Evolutionary conservation across 1,140 invertebrate genomes (phyloP), one percentile per base, ranked within the genome.

Genomic region (Drosophila kepulauana): DNA sequence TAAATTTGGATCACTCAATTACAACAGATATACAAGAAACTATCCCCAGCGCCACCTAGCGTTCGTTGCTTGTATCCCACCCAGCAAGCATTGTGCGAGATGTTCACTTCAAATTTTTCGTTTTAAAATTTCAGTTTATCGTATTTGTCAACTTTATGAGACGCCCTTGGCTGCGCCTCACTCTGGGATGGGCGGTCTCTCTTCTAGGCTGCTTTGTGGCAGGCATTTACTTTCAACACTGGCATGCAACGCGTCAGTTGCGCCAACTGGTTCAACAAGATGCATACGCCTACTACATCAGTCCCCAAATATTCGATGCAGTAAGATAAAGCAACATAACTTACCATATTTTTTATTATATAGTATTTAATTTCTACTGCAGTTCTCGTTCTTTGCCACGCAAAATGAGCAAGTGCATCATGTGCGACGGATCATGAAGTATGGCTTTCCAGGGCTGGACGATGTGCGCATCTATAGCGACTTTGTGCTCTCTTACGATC

Each of bases 401-500:
- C 3, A 43, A 66, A 1, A 20, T 20, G 20, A 5, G n/a, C 3
- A 28, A 63, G 6, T 49, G n/a, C 61, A 81, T 51, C 88, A 93
- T 81, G 81, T 95, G 79, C 94, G 93, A 46, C 94, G 98, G 94
- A 98, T 98, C 82, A 98, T 98, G 97, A 96, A 97, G 92, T 98
- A 96, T 94, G 98, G 98, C 0, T 99, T 98, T 93, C 98, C 98
- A 11, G 95, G 97, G 43, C 93, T 98, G 61, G 97, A 98, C 81
- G 96, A 97, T 90, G 93, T 99, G 0, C 94, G 97, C 81, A 97
- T 97, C 0, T 97, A 96, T 91, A 96, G 98, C 85, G 97, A 99
- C 93, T 99, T 95, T 94, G 96, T 99, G 43, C 91, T 99, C 8
- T 98, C 98, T 1, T 99, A 99, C 88, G 99, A 99, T 91, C 94